Conservation (phyloP, 2,113 vertebrate species). For the Willisornis vidua region DNA sequence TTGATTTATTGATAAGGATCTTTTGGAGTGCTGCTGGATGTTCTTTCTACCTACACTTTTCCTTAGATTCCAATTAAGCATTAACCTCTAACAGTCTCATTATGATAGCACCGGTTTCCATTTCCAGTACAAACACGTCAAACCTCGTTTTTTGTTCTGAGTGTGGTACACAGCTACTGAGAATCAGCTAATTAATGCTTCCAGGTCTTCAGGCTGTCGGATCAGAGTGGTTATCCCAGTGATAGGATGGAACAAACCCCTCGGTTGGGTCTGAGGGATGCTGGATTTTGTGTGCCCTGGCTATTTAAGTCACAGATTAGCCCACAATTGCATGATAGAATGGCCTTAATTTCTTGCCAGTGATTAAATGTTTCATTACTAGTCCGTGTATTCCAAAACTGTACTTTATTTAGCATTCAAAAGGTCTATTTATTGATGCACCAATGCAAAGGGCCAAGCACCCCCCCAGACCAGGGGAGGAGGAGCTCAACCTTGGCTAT, state of each 20-base stretch:
- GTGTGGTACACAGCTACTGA: not conserved
- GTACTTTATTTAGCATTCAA: not conserved
- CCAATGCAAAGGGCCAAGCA: not conserved
- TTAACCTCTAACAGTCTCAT: not conserved
- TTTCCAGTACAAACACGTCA: not conserved
- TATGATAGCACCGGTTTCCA: not conserved
- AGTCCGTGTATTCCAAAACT: not conserved
- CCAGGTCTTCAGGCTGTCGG: not conserved
- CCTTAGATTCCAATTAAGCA: not conserved
- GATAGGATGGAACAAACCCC: not conserved
- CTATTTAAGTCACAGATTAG: slow-evolving; percentile 8
- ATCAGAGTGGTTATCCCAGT: not conserved
- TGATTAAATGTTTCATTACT: not conserved
- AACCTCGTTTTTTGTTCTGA: not conserved
- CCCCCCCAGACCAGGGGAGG: not conserved
- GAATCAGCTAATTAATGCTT: not conserved
- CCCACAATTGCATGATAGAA: slow-evolving; percentile 50
- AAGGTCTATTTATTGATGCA: not conserved
- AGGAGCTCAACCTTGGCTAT: not conserved
- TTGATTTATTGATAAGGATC: slow-evolving; percentile 7
- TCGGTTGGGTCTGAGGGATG: rapidly evolving
- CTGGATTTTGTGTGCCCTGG: not conserved
- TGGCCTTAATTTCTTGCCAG: slow-evolving; percentile 26
- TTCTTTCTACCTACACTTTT: not conserved
- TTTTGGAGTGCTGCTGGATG: not conserved